These are phyloP conservation scores for Fopius arisanus DNA, from an alignment of 1,140 invertebrate species.

Conservation along the genomic window DNA sequence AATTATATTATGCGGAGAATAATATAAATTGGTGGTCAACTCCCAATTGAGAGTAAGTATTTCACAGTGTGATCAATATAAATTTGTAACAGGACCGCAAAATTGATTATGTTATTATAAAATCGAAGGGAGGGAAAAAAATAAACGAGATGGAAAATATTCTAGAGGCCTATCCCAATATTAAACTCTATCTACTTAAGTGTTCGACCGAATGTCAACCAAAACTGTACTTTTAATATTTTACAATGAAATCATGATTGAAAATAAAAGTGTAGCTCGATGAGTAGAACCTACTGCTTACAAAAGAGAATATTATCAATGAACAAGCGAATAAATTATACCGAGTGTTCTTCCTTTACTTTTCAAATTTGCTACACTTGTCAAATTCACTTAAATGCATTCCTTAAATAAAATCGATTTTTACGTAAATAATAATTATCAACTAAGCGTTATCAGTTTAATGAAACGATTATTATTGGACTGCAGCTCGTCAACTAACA, in stretches of 20 bases:
- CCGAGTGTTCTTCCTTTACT: slow-evolving; percentile 4
- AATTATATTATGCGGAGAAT: background rate
- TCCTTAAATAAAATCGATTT: slow-evolving; percentile 19
- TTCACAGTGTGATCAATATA: background rate
- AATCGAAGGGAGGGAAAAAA: background rate
- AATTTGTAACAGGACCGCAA: background rate
- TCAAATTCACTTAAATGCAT: slow-evolving; percentile 26
- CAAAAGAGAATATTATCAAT: slow-evolving; percentile 20
- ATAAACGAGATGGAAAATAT: background rate
- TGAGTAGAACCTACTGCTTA: slow-evolving; percentile 25
- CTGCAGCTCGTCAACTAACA: background rate
- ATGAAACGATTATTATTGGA: slow-evolving; percentile 6
- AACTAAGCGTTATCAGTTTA: slow-evolving; percentile 16
- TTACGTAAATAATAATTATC: slow-evolving; percentile 19
- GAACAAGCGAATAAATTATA: slow-evolving; percentile 30
- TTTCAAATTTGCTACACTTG: slow-evolving; percentile 24
- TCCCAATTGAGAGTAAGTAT: background rate
- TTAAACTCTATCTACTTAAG: slow-evolving; percentile 10
- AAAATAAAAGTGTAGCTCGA: slow-evolving; percentile 20
- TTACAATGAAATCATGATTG: slow-evolving; percentile 14
- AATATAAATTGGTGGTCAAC: background rate
- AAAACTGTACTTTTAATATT: background rate
- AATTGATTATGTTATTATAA: background rate
- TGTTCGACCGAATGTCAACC: slow-evolving; percentile 11
- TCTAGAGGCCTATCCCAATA: background rate